Evolutionary conservation across 2,888 invertebrate species (phyloP).

Genomic region (Orthosia incerta): DNA sequence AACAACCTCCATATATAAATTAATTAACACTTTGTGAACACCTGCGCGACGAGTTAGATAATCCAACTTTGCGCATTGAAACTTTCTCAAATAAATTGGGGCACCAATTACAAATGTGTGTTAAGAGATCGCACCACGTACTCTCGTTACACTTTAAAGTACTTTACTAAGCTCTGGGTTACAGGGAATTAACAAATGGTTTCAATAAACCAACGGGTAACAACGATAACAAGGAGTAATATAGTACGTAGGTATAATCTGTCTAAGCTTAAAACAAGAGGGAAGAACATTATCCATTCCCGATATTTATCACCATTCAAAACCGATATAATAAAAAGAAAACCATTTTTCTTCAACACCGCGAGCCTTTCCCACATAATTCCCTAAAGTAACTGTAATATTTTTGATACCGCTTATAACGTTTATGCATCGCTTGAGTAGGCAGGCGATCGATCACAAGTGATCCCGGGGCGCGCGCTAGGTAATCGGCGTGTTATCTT

Average conservation of each 20-base stretch:
- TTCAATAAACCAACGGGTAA: constrained; percentile 1
- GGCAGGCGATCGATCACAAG: constrained; percentile 76
- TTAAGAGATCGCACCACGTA: constrained; percentile 59
- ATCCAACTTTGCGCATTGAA: constrained; percentile 79
- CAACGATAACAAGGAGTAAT: background rate
- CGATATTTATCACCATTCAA: constrained; percentile 13
- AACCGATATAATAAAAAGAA: constrained; percentile 1
- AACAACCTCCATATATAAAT: constrained; percentile 79
- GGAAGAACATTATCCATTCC: background rate
- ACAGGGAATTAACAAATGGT: constrained; percentile 39
- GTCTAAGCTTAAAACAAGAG: background rate
- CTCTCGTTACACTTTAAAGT: constrained; percentile 57
- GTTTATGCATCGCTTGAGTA: constrained; percentile 53
- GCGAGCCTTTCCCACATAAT: constrained; percentile 5
- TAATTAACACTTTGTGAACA: constrained; percentile 83
- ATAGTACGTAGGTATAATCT: background rate
- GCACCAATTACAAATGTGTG: constrained; percentile 72
- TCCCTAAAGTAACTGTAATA: constrained; percentile 43
- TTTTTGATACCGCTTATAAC: constrained; percentile 34
- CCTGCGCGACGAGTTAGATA: constrained; percentile 79
- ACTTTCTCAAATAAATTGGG: constrained; percentile 77
- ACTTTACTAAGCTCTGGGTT: constrained; percentile 56
- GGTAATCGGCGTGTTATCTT: constrained; percentile 77
- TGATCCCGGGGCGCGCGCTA: constrained; percentile 62
- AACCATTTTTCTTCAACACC: constrained; percentile 28